Evolutionary conservation across 2,113 vertebrate species (phyloP).

Genomic region (Caloenas nicobarica): DNA sequence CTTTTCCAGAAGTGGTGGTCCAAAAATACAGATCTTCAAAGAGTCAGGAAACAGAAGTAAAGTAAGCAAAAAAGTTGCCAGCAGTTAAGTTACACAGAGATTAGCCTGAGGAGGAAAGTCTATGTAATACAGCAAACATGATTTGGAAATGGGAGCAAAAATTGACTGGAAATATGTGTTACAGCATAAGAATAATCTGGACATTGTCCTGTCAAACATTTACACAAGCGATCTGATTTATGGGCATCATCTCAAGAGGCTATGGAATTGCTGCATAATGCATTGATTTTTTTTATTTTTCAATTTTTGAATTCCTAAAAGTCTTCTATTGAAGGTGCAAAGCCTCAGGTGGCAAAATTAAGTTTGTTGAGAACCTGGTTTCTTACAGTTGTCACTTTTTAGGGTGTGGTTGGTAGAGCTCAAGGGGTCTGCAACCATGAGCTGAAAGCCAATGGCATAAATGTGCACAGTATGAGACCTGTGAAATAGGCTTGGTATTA

Average conservation of each 20-base stretch:
- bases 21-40: conserved; percentile 34
- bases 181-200: background rate
- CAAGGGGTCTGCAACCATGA: background rate
- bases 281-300: background rate
- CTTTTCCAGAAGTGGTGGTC: background rate
- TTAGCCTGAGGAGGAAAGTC: conserved; percentile 8
- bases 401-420: background rate
- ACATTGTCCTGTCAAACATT: conserved; percentile 48
- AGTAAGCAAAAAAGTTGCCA: conserved; percentile 6
- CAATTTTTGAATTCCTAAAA: background rate
- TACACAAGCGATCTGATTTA: background rate
- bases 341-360: background rate
- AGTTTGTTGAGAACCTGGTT: background rate
- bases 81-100: background rate
- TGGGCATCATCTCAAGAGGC: background rate
- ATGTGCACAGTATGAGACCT: background rate
- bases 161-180: background rate
- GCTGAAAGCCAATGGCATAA: background rate
- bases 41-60: background rate
- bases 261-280: background rate
- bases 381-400: background rate
- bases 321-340: background rate
- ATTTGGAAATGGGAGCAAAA: conserved; percentile 5
- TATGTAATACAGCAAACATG: background rate
- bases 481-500: background rate